Base-by-base conservation (phyloP, 2,888 invertebrate species). In the Quadriops clusia region DNA sequence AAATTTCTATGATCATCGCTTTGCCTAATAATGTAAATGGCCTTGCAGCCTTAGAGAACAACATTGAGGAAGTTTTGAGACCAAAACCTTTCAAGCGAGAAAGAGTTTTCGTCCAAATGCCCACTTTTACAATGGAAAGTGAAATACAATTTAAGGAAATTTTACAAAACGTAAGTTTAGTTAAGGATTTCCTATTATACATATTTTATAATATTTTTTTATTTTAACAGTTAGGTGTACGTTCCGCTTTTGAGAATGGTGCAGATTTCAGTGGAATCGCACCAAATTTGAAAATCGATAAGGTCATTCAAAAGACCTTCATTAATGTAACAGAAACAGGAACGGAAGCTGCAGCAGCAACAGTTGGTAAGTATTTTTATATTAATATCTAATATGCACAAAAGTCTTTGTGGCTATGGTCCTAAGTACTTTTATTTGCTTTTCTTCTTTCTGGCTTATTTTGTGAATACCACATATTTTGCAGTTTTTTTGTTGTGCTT, bases 111-210 rank as follows among this genome's bases (percentile, higher is more conserved):
- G 38, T 47, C 3, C 18, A 26, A n/a, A 29, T 46, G 15, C 47
- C 47, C 2, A 44, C 40, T 30, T 46, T 47, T 30, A 37, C 40
- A 6, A 42, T 42, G 24, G 44, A 43, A 30, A 32, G 35, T 3
- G 28, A 32, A 5, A 37, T 40, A 12, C 63, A 78, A 37, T 60
- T 84, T 15, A 63, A 61, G 9, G 53, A 60, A 0, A 45, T 70
- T 8, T 53, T 83, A 27, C 54, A 64, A 10, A 67, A 74, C 63
- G 82, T 82, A 58, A 54, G 45, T 45, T 13, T 4, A n/a, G n/a
- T n/a, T n/a, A n/a, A n/a, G n/a, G n/a, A n/a, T n/a, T n/a, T n/a
- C n/a, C n/a, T n/a, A n/a, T n/a, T n/a, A n/a, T n/a, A n/a, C n/a
- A n/a, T n/a, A n/a, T n/a, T n/a, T n/a, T n/a, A n/a, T n/a, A n/a